Evolutionary conservation across 2,113 vertebrate genomes (phyloP), one percentile per base, ranked within the genome.

Genomic region (Albula glossodonta): DNA sequence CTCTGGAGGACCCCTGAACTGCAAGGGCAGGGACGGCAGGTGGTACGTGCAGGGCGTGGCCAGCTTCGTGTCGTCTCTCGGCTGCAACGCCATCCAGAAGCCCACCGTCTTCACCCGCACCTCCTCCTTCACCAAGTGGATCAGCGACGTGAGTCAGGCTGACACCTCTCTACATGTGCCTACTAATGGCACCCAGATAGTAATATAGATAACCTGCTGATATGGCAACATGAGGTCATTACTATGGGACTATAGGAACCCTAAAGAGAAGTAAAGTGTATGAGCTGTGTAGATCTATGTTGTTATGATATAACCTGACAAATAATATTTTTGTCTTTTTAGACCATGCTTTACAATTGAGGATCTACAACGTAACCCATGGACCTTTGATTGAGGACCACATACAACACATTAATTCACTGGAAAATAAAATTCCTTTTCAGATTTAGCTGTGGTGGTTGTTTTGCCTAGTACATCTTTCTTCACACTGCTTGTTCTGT

Each of bases 31-130:
- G 25, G 41, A 87, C 22, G 87, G 83, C 9, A 52, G 66, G 12
- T 87, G 86, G 86, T 85, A 85, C 50, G 87, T 66, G n/a, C 80
- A 82, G 52, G 87, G 87, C 9, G 79, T 85, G 52, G 74, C 83
- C 80, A 87, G 83, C 50, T 87, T 85, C 25, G 87, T 84, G 10
- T 87, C 84, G 12, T 48, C 63, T n/a, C 7, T 0, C 48, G 87
- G 87, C 22, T 87, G 87, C 63, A 85, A 85, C 80, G 82, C 87
- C 51, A 51, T 82, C 31, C n/a, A 60, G 53, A 87, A 87, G 48
- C 87, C 87, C 31, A 87, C 87, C 4, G 87, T 85, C 25, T 87
- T 85, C 83, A 85, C 80, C n/a, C 87, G 83, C 5, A 70, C 84
- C 10, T 87, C 83, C 1, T 80, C 87, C 51, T 87, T 87, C 80